phyloP scores from a whole-genome alignment of 2,113 vertebrate genomes.

The Shinisaurus crocodilurus region DNA sequence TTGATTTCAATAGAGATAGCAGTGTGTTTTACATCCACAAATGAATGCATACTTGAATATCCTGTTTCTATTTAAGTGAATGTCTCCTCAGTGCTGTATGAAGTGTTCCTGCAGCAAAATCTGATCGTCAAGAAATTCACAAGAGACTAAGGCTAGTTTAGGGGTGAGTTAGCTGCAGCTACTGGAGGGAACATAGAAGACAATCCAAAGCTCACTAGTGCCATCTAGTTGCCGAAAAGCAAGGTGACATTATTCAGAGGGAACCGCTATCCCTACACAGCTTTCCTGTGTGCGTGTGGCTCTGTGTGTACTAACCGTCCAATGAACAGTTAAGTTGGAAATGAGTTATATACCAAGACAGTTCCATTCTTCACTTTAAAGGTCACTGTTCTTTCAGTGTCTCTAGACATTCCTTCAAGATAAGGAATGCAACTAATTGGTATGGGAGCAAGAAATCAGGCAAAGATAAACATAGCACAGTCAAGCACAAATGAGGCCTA shows the following conservation, averaged over 20 bases:
- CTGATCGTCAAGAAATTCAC: constrained; percentile 1
- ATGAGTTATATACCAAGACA: not conserved
- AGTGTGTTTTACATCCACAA: not conserved
- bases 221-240: constrained; percentile 74
- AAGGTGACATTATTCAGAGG: constrained; percentile 27
- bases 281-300: not conserved
- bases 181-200: not conserved
- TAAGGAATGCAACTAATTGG: not conserved
- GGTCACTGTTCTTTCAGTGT: constrained; percentile 43
- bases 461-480: not conserved
- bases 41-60: not conserved
- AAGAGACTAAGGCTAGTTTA: constrained; percentile 3
- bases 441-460: not conserved
- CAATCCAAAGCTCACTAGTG: constrained; percentile 61
- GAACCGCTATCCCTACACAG: not conserved
- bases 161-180: not conserved
- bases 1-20: not conserved
- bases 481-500: not conserved
- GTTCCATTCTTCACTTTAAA: constrained; percentile 11
- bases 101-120: constrained; percentile 35
- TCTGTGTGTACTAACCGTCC: not conserved
- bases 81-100: not conserved
- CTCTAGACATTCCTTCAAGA: constrained; percentile 10
- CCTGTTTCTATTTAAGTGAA: not conserved
- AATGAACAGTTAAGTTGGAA: constrained; percentile 20